These are phyloP conservation scores for Acipenser ruthenus DNA, from an alignment of 2,797 vertebrate species.

Conservation along the genomic window DNA sequence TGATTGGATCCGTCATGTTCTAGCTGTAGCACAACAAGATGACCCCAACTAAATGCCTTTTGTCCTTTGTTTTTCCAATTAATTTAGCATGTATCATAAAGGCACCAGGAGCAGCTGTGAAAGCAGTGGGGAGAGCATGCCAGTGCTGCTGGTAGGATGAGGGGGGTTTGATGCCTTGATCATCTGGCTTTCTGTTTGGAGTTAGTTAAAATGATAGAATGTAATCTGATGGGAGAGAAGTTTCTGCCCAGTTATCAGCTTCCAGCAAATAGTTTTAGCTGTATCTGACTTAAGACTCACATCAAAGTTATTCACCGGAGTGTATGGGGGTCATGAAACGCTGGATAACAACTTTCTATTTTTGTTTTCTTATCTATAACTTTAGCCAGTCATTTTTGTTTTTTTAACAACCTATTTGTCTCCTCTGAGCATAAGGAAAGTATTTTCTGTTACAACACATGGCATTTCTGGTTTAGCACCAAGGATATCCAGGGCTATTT, in stretches of 20 bases:
- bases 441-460: conserved; percentile 53
- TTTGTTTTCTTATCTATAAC: conserved; percentile 37
- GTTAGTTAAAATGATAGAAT: conserved; percentile 54
- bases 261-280: conserved; percentile 36
- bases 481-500: conserved; percentile 7
- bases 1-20: conserved; percentile 49
- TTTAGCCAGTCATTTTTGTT: conserved; percentile 34
- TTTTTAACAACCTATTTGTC: conserved; percentile 26
- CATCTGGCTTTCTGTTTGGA: conserved; percentile 47
- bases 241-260: conserved; percentile 27
- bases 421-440: conserved; percentile 53
- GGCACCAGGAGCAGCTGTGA: conserved; percentile 30
- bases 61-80: conserved; percentile 49
- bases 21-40: conserved; percentile 36
- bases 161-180: conserved; percentile 35
- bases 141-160: conserved; percentile 12
- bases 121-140: too few relatives aligned
- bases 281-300: conserved; percentile 61
- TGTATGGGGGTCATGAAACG: conserved; percentile 24
- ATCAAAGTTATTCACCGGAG: conserved; percentile 49
- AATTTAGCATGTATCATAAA: conserved; percentile 41
- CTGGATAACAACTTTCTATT: conserved; percentile 16
- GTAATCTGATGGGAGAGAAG: conserved; percentile 35
- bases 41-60: conserved; percentile 43
- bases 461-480: conserved; percentile 12